Conservation (phyloP, 2,113 vertebrate species). For the Grus americana region DNA sequence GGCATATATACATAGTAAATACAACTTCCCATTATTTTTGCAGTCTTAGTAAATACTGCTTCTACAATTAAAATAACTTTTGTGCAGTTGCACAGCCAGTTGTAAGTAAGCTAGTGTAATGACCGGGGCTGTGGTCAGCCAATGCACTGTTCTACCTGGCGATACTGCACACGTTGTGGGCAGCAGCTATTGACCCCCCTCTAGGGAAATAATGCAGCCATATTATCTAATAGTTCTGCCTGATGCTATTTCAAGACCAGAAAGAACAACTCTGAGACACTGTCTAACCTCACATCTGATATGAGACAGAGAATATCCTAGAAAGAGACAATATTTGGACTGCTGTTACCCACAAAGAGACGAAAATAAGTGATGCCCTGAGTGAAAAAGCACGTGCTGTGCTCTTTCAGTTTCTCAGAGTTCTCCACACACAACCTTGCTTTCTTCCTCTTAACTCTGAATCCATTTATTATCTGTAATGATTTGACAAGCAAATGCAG, state of each 20-base stretch:
- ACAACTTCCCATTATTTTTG: neutral
- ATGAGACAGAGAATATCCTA: neutral
- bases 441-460: neutral
- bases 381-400: neutral
- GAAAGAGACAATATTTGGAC: neutral
- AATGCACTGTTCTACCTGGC: neutral
- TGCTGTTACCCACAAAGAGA: neutral
- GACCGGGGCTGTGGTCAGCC: neutral
- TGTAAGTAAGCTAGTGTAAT: neutral
- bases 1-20: neutral
- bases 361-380: neutral
- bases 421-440: neutral
- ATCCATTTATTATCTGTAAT: neutral
- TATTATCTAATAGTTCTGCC: neutral
- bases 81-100: neutral
- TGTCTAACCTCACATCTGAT: neutral
- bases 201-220: neutral
- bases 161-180: neutral
- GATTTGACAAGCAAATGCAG: neutral
- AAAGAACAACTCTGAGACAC: neutral
- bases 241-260: neutral
- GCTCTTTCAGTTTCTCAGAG: neutral
- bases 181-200: neutral
- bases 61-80: neutral
- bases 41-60: neutral